Conservation (phyloP, 2,113 vertebrate species). For the Enhydra lutris region DNA sequence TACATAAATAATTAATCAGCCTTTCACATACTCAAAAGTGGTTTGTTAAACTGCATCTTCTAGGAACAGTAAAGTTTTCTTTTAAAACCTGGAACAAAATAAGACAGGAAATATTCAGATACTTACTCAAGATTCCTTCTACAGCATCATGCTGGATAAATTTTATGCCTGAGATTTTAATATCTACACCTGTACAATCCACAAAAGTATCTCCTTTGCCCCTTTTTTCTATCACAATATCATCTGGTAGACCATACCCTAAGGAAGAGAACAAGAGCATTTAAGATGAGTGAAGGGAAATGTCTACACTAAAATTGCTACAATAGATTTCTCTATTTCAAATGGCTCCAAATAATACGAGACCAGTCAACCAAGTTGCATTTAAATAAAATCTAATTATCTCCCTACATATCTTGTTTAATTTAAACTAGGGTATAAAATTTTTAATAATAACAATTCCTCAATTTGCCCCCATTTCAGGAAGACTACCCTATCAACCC, state of each 20-base stretch:
- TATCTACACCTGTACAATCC: constrained; percentile 87
- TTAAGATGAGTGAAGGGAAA: background rate
- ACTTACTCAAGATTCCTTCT: constrained; percentile 97
- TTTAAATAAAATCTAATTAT: background rate
- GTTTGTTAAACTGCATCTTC: constrained; percentile 1
- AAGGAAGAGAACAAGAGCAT: background rate
- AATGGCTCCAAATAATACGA: background rate
- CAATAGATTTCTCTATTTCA: background rate
- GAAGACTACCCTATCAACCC: background rate
- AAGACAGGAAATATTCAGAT: background rate
- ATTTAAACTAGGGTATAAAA: background rate
- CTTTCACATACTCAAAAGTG: background rate
- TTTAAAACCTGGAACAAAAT: background rate
- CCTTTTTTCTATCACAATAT: constrained; percentile 94
- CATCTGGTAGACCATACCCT: constrained; percentile 95
- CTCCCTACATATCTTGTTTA: background rate
- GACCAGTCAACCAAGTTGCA: background rate
- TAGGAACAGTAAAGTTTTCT: background rate
- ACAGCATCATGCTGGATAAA: constrained; percentile 93
- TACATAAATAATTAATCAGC: background rate
- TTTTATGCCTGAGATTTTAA: constrained; percentile 92
- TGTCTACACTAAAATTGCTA: background rate
- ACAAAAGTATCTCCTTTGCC: constrained; percentile 93
- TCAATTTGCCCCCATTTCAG: background rate
- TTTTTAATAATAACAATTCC: background rate